Evolutionary conservation across 2,113 vertebrate species (phyloP), one percentile per base, ranked within the genome.

Genomic region (Elgaria multicarinata): DNA sequence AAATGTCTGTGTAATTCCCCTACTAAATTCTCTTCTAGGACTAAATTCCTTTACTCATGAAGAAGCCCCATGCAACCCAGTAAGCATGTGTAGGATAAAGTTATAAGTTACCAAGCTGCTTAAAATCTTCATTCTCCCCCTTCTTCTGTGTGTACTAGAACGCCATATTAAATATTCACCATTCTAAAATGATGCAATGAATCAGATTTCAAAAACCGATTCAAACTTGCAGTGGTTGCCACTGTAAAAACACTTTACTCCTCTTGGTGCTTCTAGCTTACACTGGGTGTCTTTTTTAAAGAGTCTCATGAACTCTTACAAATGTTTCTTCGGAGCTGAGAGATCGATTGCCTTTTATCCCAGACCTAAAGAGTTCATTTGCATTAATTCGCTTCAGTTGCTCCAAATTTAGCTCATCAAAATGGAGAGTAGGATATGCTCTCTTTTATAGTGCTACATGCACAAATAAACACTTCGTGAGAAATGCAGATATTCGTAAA

Each of bases 231-330:
- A 33, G 3, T n/a, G n/a, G 67, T 53, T 58, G 9, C 88, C 74
- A 87, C 87, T 44, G 67, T 86, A 89, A 92, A 75, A 83, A 78
- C 0, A 9, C 82, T 92, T 55, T n/a, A 74, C 50, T 2, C 42
- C 93, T 83, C 78, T 4, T 16, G 81, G 84, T 87, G 67, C 50
- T 87, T 85, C 28, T 67, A 0, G 42, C 89, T 93, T 90, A 76
- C 24, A 80, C 58, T 53, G 58, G 69, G 75, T 67, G 39, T 85
- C 46, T 86, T 26, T 83, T 20, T 66, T 82, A 84, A 83, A 90
- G 86, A 91, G 18, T 44, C 12, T 89, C 85, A 44, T 55, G 83
- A 83, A 90, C 46, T 66, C 44, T 75, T 92, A 71, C 64, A 92
- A 89, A 74, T 67, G 42, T 62, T 90, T 89, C 69, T 39, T 33